Conservation (phyloP, 1,140 invertebrate genomes). For the Lerema accius region DNA sequence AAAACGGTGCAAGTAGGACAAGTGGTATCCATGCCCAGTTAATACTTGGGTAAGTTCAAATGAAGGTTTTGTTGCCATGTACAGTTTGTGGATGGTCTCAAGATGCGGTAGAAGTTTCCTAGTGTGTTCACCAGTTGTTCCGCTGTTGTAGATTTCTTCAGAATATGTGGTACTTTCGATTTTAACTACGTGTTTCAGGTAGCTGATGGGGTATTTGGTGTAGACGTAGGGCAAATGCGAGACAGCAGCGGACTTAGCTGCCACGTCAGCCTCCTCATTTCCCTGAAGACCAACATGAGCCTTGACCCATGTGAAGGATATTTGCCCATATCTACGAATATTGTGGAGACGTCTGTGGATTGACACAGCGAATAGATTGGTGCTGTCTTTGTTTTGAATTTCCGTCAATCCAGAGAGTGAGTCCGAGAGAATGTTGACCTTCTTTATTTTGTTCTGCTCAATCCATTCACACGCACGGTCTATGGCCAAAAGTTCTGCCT, state of each 20-base stretch:
- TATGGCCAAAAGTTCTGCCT: conserved; percentile 15
- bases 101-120: neutral
- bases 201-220: no score
- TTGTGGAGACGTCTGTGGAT: neutral
- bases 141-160: neutral
- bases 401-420: no score
- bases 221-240: no score
- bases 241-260: neutral
- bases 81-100: neutral
- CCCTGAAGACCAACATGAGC: no score
- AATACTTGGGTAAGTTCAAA: neutral
- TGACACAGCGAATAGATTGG: neutral
- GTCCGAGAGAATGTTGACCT: no score
- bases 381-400: no score
- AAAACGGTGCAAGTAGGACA: neutral
- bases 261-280: neutral
- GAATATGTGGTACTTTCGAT: neutral
- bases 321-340: neutral
- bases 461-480: no score
- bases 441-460: no score
- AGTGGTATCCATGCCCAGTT: neutral
- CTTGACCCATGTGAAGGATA: no score
- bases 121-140: no score
- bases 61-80: neutral
- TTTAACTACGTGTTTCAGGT: neutral